Conservation (phyloP, 2,113 vertebrate species). For the Poeciliopsis occidentalis region DNA sequence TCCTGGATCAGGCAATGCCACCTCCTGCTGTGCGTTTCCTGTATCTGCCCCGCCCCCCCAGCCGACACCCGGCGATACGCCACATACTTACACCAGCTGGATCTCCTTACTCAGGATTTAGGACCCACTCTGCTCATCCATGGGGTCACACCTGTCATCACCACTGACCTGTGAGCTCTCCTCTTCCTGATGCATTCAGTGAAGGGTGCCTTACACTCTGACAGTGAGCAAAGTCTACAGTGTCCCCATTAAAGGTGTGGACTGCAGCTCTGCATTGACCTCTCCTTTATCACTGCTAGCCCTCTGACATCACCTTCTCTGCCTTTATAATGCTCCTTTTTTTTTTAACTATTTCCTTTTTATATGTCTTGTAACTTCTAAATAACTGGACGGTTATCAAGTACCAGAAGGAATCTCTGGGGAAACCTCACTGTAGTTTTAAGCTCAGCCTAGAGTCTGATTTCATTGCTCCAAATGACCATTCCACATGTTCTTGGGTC, state of each 20-base stretch:
- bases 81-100: constrained; percentile 86
- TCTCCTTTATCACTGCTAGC: neutral
- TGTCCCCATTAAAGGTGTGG: too few species aligned
- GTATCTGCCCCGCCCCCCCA: constrained; percentile 88
- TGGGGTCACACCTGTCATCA: constrained; percentile 89
- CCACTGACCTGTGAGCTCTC: constrained; percentile 85
- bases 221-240: neutral
- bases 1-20: constrained; percentile 78
- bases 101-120: constrained; percentile 85
- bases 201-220: neutral
- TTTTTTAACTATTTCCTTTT: neutral
- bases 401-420: neutral
- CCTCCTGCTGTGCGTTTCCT: constrained; percentile 86
- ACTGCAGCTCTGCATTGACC: too few species aligned
- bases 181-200: neutral
- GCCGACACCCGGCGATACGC: constrained; percentile 86
- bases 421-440: neutral
- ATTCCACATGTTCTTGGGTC: constrained; percentile 46
- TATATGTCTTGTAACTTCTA: neutral
- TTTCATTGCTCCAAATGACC: constrained; percentile 30
- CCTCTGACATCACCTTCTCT: constrained; percentile 1
- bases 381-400: neutral
- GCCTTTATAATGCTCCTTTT: neutral
- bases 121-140: constrained; percentile 92
- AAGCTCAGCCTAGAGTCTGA: neutral